Percentiles rank a stretch among this genome's conserved stretches.
Conservation (phyloP, 1,140 invertebrate genomes). For the Grapholita molesta region DNA sequence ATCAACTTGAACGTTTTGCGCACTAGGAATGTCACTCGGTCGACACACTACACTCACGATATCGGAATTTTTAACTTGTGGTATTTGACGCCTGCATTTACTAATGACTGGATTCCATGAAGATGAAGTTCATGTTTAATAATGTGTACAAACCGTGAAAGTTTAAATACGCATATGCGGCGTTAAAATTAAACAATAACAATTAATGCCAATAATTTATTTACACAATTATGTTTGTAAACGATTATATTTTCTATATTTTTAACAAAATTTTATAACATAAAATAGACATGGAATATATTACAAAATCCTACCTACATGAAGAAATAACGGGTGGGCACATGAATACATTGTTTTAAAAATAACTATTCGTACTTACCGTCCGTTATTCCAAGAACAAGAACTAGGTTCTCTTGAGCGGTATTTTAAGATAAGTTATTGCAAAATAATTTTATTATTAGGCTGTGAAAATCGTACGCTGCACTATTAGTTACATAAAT, state of each 20-base stretch:
- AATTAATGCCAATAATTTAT: constrained; percentile 8
- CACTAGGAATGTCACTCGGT: too few relatives aligned
- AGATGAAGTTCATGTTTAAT: too few relatives aligned
- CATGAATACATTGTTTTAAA: neutral
- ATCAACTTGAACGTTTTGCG: too few relatives aligned
- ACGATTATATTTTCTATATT: neutral
- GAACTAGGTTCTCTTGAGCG: neutral
- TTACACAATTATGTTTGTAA: neutral
- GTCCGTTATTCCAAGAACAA: neutral
- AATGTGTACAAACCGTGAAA: too few relatives aligned
- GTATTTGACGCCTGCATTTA: too few relatives aligned
- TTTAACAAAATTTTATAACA: neutral
- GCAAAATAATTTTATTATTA: too few relatives aligned
- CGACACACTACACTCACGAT: too few relatives aligned
- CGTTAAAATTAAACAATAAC: constrained; percentile 3
- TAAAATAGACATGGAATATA: constrained; percentile 12
- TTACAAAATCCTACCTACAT: neutral
- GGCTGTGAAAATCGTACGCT: too few relatives aligned
- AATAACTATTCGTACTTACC: neutral
- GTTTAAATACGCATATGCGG: neutral
- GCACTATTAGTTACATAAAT: too few relatives aligned
- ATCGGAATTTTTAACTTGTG: too few relatives aligned
- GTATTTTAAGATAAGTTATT: neutral
- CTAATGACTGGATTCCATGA: too few relatives aligned
- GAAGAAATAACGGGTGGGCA: neutral